Conservation (phyloP, 2,797 vertebrate genomes). For the Chrosomus eos region DNA sequence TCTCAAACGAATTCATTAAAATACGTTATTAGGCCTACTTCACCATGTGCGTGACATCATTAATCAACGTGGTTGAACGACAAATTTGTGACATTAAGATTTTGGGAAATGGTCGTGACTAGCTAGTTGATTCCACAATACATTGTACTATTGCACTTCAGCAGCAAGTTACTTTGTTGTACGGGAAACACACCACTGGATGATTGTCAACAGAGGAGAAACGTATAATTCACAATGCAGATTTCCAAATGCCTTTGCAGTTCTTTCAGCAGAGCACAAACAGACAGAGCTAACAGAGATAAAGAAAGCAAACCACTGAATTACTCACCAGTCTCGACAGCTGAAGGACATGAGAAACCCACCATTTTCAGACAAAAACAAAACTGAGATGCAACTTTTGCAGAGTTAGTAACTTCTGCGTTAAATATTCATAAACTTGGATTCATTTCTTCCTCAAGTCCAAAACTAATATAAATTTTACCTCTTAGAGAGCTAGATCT, state of each 20-base stretch:
- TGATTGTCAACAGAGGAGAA: conserved; percentile 1
- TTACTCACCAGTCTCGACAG: conserved; percentile 66
- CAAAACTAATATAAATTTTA: not conserved
- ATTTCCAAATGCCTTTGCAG: not conserved
- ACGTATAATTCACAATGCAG: not conserved
- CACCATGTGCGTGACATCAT: too few species aligned
- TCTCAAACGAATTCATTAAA: too few species aligned
- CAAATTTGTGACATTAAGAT: too few species aligned
- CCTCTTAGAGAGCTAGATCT: not conserved
- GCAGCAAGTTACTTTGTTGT: too few species aligned
- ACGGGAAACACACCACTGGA: not conserved
- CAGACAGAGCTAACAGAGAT: conserved; percentile 42
- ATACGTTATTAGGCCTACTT: too few species aligned
- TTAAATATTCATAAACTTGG: not conserved
- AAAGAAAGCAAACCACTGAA: conserved; percentile 51
- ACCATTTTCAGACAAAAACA: conserved; percentile 51
- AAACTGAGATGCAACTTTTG: not conserved
- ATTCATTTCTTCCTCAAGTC: not conserved
- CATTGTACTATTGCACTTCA: too few species aligned
- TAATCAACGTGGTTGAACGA: too few species aligned
- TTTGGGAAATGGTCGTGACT: too few species aligned
- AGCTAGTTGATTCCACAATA: too few species aligned
- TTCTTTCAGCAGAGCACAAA: conserved; percentile 19
- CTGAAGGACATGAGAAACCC: conserved; percentile 67
- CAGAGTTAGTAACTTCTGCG: not conserved